Base-by-base conservation (phyloP, 1,140 invertebrate genomes). In the Heliconius himera region DNA sequence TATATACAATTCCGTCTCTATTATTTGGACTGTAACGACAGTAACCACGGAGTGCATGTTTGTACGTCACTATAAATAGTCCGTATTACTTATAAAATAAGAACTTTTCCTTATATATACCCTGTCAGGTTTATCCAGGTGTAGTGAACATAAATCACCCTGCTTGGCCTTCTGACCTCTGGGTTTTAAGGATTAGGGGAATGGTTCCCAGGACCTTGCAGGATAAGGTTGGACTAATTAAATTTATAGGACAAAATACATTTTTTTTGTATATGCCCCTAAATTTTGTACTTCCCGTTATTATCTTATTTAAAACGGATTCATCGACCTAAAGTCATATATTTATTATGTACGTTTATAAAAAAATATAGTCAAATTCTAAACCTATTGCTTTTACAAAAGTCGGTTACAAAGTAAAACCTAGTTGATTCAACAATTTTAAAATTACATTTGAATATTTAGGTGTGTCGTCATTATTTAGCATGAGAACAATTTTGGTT, bases 131-230 rank as follows among this genome's bases (percentile, higher is more conserved):
- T 76, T 76, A 36, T 36, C 85, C 87, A 88, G 88, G 88, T 89
- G 87, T 66, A 74, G 80, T 78, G 75, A 54, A 70, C 74, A 85
- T 89, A 88, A 89, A 90, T 89, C 87, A 89, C 86, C 84, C 82
- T 85, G 84, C 71, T 86, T 87, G 87, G 78, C 88, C 87, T 87
- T 72, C 78, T 88, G 88, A 89, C 88, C 88, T 86, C 81, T 79
- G 78, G 84, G 85, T 84, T 87, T 77, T 79, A 76, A 77, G 89
- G 89, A 89, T 89, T 89, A 88, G 86, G 85, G 87, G 83, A 84
- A 77, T 75, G 77, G 81, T 91, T 91, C 89, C 88, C 88, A 91
- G 86, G 87, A 82, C 46, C 73, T 77, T 84, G 66, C 66, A 80
- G 76, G 77, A 76, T n/a, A 72, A 72, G n/a, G 70, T 72, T 79